phyloP scores from a whole-genome alignment of 2,113 vertebrate species.

The Caracal caracal region DNA sequence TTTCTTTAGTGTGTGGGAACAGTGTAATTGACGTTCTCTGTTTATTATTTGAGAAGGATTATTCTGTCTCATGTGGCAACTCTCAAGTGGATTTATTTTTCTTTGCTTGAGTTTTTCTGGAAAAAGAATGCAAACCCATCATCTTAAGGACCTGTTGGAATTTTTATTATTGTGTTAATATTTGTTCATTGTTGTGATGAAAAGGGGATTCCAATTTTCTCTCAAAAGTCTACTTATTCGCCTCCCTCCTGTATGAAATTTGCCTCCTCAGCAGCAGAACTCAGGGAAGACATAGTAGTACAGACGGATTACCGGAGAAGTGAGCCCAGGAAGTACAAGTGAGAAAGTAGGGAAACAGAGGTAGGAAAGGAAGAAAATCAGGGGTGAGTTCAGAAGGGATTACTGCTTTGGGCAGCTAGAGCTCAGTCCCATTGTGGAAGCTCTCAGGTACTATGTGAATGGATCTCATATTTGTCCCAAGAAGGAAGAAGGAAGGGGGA shows the following conservation, averaged over 20 bases:
- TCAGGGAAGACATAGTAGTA: not conserved
- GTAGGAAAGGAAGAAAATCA: not conserved
- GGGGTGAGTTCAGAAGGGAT: not conserved
- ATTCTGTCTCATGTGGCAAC: not conserved
- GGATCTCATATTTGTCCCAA: not conserved
- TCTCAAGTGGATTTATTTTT: slow-evolving; percentile 39
- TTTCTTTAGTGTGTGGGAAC: slow-evolving; percentile 17
- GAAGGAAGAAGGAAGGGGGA: not conserved
- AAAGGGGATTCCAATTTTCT: not conserved
- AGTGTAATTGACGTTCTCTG: not conserved
- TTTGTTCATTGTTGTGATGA: not conserved
- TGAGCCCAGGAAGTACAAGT: not conserved
- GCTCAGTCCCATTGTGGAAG: not conserved
- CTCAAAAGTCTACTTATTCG: slow-evolving; percentile 15
- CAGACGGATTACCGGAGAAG: not conserved
- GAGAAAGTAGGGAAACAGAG: not conserved
- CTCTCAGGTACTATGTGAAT: not conserved
- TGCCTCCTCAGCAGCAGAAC: not conserved
- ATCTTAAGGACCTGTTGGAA: not conserved
- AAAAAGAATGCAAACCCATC: not conserved
- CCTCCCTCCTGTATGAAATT: not conserved
- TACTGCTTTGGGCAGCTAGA: not conserved
- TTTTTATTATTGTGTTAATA: slow-evolving; percentile 1
- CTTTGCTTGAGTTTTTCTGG: not conserved
- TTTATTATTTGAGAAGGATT: slow-evolving; percentile 51